These are phyloP conservation scores for Mycteria americana DNA, from an alignment of 2,797 vertebrate species.

Conservation along the genomic window DNA sequence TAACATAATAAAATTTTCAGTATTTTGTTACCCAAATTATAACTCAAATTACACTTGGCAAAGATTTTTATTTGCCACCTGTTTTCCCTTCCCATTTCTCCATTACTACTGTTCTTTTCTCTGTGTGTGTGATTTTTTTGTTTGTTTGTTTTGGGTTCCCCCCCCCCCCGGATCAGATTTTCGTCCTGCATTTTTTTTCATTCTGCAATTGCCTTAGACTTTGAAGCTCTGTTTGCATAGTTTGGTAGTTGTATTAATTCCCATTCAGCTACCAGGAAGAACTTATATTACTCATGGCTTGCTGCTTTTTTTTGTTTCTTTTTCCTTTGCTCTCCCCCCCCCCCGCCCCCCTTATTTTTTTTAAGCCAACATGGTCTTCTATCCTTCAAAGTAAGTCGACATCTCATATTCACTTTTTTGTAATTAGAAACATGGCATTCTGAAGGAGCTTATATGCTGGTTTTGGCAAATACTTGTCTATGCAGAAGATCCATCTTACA, in stretches of 20 bases:
- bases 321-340: no score
- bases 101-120: neutral
- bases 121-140: neutral
- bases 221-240: neutral
- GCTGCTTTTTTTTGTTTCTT: neutral
- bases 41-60: neutral
- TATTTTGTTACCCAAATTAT: neutral
- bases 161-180: neutral
- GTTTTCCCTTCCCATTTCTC: neutral
- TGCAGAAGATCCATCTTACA: neutral
- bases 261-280: neutral
- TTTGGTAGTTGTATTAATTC: neutral
- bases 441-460: neutral
- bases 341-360: no score
- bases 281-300: neutral
- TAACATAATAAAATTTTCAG: neutral
- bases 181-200: neutral
- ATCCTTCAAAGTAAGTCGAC: neutral
- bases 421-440: neutral
- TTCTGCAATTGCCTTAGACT: neutral
- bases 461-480: neutral
- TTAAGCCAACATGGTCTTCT: neutral
- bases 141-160: no score
- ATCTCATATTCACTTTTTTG: neutral
- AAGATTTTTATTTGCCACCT: neutral